Evolutionary conservation across 2,113 vertebrate genomes (phyloP), one percentile per base, ranked within the genome.

Genomic region (Prietella phreatophila): DNA sequence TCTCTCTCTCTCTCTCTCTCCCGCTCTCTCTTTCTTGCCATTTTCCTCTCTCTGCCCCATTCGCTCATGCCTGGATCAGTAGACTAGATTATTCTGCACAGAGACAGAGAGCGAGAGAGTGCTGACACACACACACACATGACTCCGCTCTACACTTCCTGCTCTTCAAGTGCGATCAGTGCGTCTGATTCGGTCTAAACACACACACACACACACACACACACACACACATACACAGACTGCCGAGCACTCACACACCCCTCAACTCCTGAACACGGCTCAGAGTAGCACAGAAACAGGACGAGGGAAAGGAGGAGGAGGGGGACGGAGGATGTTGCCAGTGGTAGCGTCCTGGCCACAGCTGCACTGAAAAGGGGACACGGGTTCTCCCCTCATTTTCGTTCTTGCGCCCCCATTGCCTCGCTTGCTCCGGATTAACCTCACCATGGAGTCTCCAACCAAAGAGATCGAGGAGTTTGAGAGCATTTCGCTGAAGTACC

Each of bases 381-480:
- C 85, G 36, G 17, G 27, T 61, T 61, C 65, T 82, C 76, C 80
- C 50, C 76, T 85, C 63, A 0, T 15, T 83, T 78, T 88, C 84
- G 63, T 86, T 82, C 42, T 33, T 2, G 11, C 10, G 11, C 11
- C 20, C 11, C 39, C 20, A 22, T 14, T 30, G 56, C 33, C 20
- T 25, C 17, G 2, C 80, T 82, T 2, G 33, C 63, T 30, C 88
- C 55, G 88, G 84, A 88, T 87, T 90, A 85, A 85, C 83, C 87
- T 86, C 85, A 76, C 93, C 89, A 99, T 99, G 98, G 98, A 99
- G 95, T 99, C 98, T 55, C 98, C 97, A 0, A 99, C 98, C 87
- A 99, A 97, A 95, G 98, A 99, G 92, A 99, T 99, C 1, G 98
- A 99, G 96, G 98, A 99, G 97, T 99, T 99, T 94, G 98, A 99